Base-by-base conservation (phyloP, 1,140 invertebrate species). In the Lepidotrigona ventralis region DNA sequence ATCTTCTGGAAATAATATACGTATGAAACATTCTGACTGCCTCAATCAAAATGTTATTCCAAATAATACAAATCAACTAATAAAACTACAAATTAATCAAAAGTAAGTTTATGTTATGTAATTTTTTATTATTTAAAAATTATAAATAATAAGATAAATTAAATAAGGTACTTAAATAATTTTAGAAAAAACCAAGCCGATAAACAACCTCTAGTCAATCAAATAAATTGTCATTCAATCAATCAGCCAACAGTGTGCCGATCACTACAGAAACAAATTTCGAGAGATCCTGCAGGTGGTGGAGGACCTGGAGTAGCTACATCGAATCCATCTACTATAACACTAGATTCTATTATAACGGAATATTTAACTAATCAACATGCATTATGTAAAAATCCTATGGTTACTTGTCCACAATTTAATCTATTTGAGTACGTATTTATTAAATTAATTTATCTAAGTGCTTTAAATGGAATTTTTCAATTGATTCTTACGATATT, bases 301-400 rank as follows among this genome's bases (percentile, higher is more conserved):
- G 87, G 79, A 79, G 86, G 86, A 0, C 82, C 90, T 78, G 92
- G 92, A 23, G 85, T 93, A 14, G 86, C 93, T 8, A 88, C 92
- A 12, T 86, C 90, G 19, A 93, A 94, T 88, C 87, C 91, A 90
- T 81, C 95, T 88, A 82, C 92, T 5, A 95, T 98, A 29, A 97
- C 97, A 1, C 94, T 99, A 33, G 97, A 99, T 92, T 97, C 97
- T 51, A 99, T 99, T 92, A 98, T 99, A 63, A 99, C 97, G 0
- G 98, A 99, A 93, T 99, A 99, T 94, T 95, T 99, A 63, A 97
- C 98, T 66, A 99, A 99, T 94, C 99, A 99, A 93, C 98, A 98
- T 93, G 97, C 98, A n/a, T 93, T 98, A 8, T 98, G 98, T 94
- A 98, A 98, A 95, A 98, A 98, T 94, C 98, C 98, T 9, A 98